Base-by-base conservation (phyloP, 2,888 invertebrate genomes). In the Siphlonurus alternatus region DNA sequence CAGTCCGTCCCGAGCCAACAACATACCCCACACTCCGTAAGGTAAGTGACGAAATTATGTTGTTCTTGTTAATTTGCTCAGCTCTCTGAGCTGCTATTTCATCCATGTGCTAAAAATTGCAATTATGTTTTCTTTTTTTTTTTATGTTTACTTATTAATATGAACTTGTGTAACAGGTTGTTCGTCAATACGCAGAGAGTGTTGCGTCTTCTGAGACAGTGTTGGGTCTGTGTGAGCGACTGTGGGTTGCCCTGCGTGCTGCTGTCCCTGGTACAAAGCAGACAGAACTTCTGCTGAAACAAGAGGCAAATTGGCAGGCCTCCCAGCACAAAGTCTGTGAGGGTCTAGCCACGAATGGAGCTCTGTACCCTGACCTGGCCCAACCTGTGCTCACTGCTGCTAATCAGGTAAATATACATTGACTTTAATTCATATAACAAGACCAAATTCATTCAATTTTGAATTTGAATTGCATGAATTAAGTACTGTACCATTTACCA, bases 311-410 rank as follows among this genome's bases (percentile, higher is more conserved):
- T 0, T 81, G 82, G 81, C 72, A 80, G 25, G 74, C 77, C 66
- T 83, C 84, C 0, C 74, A 81, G 5, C 76, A 79, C 64, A 78
- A 77, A 51, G 84, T 85, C 71, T 77, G 79, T 56, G 78, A 77
- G 61, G 80, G 80, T 70, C 72, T 86, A 24, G 74, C 71, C 2
- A 74, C 74, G 0, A 87, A 83, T 71, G 76, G 80, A 0, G 77
- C 81, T 1, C 82, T 83, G n/a, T 93, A 90, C 72, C 87, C 87
- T 0, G 94, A 94, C 73, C 77, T 94, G 63, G 80, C 87, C 0
- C 80, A 83, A 66, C 90, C 92, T 0, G 75, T 93, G 20, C 77
- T 87, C 61, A 78, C 81, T 64, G 85, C 87, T 0, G 73, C 89
- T 5, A 79, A 83, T 0, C 85, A 88, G 76, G 79, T 89, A 66